Evolutionary conservation across 2,797 vertebrate species (phyloP).

Genomic region (Euthynnus affinis): DNA sequence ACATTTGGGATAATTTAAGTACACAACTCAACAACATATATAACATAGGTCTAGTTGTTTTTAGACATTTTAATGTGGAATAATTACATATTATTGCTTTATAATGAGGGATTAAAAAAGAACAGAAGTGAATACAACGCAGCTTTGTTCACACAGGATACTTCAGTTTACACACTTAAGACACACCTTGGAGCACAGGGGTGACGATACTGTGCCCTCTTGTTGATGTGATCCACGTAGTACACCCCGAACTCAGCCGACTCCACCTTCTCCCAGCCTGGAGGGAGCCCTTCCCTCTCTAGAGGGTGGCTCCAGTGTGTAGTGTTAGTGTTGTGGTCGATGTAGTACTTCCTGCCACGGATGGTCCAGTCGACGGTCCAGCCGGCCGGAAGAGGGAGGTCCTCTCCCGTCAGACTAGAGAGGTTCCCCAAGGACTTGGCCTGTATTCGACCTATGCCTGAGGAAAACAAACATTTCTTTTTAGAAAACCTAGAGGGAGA

Average conservation of each 20-base stretch:
- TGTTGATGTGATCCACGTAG: conserved; percentile 98
- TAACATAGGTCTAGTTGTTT: no score
- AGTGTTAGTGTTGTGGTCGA: conserved; percentile 99
- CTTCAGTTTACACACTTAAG: not conserved
- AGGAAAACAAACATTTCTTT: conserved; percentile 66
- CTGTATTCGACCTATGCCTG: conserved; percentile 95
- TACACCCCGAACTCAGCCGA: conserved; percentile 96
- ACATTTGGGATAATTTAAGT: no score
- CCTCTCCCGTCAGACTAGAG: conserved; percentile 92
- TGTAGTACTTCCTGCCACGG: conserved; percentile 97
- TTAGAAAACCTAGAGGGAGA: conserved; percentile 49
- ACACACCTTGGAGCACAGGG: conserved; percentile 96
- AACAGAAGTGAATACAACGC: not conserved
- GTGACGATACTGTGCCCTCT: conserved; percentile 96
- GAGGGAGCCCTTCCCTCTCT: conserved; percentile 96
- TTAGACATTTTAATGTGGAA: no score
- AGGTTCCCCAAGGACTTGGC: conserved; percentile 98
- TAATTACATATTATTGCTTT: no score
- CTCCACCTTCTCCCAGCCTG: conserved; percentile 98
- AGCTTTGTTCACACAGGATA: not conserved
- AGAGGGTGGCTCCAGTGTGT: conserved; percentile 99
- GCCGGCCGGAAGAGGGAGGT: conserved; percentile 93
- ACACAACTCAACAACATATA: no score
- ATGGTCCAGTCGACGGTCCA: conserved; percentile 99
- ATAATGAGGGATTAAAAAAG: not conserved